A percentile compares a stretch with the other conserved stretches of the same genome.
These are phyloP conservation scores for Chelidonichthys spinosus DNA, from an alignment of 2,797 vertebrate species.

Conservation along the genomic window DNA sequence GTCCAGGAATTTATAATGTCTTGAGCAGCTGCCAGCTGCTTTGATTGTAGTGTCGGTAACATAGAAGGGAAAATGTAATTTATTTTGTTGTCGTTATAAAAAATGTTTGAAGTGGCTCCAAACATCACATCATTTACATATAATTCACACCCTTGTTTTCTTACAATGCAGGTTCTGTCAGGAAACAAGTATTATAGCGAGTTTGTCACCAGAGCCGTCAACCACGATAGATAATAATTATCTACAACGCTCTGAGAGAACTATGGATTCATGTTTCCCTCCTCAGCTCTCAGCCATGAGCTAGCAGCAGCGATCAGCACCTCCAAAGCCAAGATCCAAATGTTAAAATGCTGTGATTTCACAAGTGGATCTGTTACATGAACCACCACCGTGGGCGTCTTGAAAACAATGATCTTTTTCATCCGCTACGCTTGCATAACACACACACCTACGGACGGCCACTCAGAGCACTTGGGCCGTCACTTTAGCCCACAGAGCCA, in stretches of 20 bases:
- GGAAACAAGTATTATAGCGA: background rate
- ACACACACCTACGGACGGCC: constrained; percentile 72
- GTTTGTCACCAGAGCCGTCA: background rate
- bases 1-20: background rate
- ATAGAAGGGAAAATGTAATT: background rate
- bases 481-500: constrained; percentile 42
- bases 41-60: background rate
- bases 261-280: constrained; percentile 7
- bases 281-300: constrained; percentile 10
- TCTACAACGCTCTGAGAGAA: constrained; percentile 10
- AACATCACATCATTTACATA: constrained; percentile 7
- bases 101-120: background rate
- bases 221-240: constrained; percentile 12
- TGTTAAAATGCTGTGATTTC: constrained; percentile 74
- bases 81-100: background rate
- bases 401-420: constrained; percentile 74
- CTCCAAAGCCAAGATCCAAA: constrained; percentile 58
- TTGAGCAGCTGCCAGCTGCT: background rate
- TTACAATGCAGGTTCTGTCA: background rate
- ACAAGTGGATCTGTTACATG: constrained; percentile 67
- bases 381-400: constrained; percentile 66
- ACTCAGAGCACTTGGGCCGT: constrained; percentile 38
- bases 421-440: constrained; percentile 71
- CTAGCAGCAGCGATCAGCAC: constrained; percentile 51
- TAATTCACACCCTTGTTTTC: background rate